Evolutionary conservation across 2,797 vertebrate species (phyloP).

Genomic region (Myiothlypis coronata): DNA sequence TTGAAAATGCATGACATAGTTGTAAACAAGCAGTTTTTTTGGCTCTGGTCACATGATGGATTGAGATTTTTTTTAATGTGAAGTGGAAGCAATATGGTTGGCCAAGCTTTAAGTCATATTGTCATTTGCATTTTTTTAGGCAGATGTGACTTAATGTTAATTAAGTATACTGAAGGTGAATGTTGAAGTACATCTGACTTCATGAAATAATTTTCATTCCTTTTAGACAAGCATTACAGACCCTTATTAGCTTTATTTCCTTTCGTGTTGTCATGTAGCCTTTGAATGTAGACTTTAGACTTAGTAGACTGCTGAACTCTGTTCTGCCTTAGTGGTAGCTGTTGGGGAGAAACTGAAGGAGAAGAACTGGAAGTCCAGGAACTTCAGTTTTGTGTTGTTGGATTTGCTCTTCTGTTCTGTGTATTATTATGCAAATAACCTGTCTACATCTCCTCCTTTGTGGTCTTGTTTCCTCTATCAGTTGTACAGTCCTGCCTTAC

Average conservation of each 20-base stretch:
- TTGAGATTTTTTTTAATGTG: background rate
- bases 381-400: background rate
- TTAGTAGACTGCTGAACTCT: background rate
- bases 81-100: background rate
- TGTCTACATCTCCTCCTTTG: background rate
- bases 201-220: background rate
- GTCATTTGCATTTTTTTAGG: background rate
- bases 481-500: background rate
- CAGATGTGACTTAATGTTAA: background rate
- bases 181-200: background rate
- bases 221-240: background rate
- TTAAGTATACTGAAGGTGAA: background rate
- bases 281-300: background rate
- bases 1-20: background rate
- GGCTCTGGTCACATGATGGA: background rate
- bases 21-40: background rate
- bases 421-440: background rate
- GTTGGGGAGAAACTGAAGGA: background rate
- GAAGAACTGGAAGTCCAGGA: background rate
- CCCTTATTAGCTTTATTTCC: background rate
- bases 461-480: background rate
- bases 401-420: background rate
- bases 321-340: background rate
- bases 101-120: background rate
- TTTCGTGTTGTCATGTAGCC: background rate